A percentile compares a stretch with the other conserved stretches of the same genome.
Conservation (phyloP, 2,797 vertebrate species). For the Scolopax rusticola region DNA sequence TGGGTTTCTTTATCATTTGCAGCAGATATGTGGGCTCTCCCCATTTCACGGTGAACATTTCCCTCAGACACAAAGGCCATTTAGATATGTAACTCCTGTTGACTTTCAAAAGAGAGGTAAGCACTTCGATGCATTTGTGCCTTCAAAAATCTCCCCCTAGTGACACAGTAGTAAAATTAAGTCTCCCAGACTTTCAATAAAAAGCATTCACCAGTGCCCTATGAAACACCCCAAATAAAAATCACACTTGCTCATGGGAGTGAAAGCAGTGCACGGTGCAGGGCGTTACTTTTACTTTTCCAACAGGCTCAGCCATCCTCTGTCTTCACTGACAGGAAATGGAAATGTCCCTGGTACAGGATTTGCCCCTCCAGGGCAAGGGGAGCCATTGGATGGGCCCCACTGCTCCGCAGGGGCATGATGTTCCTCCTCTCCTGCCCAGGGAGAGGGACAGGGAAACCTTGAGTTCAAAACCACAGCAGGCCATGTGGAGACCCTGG, state of each 20-base stretch:
- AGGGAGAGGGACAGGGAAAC: background rate
- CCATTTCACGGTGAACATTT: background rate
- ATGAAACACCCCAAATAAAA: slow-evolving; percentile 29
- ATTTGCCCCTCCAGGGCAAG: background rate
- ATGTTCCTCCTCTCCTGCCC: background rate
- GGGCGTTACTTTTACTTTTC: background rate
- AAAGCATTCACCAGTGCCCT: background rate
- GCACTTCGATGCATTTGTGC: background rate
- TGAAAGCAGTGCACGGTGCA: background rate
- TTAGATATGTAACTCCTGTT: background rate
- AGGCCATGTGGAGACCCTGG: background rate
- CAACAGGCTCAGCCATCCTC: background rate
- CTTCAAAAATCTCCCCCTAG: slow-evolving; percentile 52
- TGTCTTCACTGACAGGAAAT: background rate
- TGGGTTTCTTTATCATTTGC: background rate
- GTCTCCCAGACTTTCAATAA: slow-evolving; percentile 5
- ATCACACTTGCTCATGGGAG: background rate
- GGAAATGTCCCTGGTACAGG: background rate
- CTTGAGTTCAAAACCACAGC: background rate
- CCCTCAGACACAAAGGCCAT: background rate
- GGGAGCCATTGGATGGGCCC: background rate
- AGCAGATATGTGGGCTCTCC: slow-evolving; percentile 7
- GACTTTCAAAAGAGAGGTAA: slow-evolving; percentile 39
- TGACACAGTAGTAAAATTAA: slow-evolving; percentile 43
- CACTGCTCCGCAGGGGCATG: fast-evolving